Evolutionary conservation across 2,113 vertebrate species (phyloP).

Genomic region (Zosterops borbonicus): DNA sequence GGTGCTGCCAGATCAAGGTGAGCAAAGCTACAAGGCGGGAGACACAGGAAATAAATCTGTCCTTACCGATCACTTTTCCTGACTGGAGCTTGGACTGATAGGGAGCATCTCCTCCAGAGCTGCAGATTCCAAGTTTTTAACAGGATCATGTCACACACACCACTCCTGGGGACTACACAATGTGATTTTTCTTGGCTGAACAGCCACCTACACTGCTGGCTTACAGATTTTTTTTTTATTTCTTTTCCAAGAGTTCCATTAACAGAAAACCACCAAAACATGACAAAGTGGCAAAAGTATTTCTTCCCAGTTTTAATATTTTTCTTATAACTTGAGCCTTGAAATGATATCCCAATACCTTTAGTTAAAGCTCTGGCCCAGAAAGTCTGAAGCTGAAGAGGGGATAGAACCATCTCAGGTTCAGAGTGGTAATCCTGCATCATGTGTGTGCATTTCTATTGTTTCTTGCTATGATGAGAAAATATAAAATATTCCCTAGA

Average conservation of each 20-base stretch:
- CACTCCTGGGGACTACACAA: neutral
- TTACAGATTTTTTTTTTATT: neutral
- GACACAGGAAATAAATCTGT: neutral
- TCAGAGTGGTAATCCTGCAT: neutral
- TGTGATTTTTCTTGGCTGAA: neutral
- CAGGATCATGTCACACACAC: neutral
- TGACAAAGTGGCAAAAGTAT: neutral
- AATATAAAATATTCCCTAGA: neutral
- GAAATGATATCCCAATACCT: neutral
- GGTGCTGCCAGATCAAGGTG: neutral
- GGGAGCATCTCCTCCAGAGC: neutral
- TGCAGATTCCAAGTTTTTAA: neutral
- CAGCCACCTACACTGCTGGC: neutral
- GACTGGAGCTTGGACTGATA: neutral
- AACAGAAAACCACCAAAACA: neutral
- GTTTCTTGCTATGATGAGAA: neutral
- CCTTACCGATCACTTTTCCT: neutral
- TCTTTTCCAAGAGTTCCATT: neutral
- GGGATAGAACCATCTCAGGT: neutral
- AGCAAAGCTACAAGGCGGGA: neutral
- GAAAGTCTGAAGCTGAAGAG: neutral
- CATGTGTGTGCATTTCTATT: rapidly evolving
- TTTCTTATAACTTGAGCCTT: neutral
- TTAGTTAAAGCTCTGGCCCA: neutral
- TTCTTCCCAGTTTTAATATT: neutral